These are phyloP conservation scores for Epirrhoe alternata DNA, from an alignment of 2,888 invertebrate species.

Conservation along the genomic window DNA sequence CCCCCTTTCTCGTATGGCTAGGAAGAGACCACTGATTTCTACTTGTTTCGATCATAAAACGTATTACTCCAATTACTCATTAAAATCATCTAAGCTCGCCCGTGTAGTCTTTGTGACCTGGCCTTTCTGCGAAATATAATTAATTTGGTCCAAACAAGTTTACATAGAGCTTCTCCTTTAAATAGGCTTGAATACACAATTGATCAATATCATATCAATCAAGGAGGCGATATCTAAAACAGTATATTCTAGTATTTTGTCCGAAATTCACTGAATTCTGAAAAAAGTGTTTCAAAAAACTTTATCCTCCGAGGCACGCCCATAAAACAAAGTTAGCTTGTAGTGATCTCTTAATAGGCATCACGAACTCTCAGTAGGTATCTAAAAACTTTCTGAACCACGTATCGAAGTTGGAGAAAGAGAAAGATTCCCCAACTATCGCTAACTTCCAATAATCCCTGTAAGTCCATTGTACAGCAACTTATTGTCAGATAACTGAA, in stretches of 20 bases:
- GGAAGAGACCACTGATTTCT: no score
- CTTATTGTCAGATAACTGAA: conserved; percentile 54
- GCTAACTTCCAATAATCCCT: conserved; percentile 72
- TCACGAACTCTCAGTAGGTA: conserved; percentile 42
- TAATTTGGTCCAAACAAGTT: no score
- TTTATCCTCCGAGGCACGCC: neutral
- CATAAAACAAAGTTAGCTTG: conserved; percentile 1
- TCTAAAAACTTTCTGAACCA: conserved; percentile 61
- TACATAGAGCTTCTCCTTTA: no score
- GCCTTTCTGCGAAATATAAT: no score
- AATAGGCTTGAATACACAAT: no score
- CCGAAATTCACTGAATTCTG: neutral
- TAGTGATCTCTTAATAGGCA: conserved; percentile 53
- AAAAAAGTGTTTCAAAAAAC: neutral
- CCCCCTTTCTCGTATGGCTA: no score
- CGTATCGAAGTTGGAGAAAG: conserved; percentile 68
- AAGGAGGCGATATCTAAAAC: no score
- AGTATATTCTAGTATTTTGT: neutral
- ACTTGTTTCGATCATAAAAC: no score
- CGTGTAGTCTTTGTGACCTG: no score
- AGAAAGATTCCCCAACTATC: conserved; percentile 74
- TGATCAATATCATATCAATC: no score
- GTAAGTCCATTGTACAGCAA: conserved; percentile 69
- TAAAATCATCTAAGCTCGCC: no score
- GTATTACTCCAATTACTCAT: no score